These are phyloP conservation scores for Drosophila lacicola DNA, from an alignment of 2,888 invertebrate species.

Conservation along the genomic window DNA sequence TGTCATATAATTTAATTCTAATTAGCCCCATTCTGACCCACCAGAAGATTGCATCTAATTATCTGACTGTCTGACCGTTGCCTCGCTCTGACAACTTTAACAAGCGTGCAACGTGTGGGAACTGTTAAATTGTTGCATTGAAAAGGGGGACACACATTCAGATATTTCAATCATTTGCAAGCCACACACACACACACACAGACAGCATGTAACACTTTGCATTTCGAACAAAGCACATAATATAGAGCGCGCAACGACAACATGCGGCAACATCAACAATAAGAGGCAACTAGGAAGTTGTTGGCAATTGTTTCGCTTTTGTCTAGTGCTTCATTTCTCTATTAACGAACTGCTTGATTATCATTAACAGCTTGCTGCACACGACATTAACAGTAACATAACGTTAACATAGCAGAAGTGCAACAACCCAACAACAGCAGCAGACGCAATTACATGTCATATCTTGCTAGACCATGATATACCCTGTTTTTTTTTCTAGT, in stretches of 20 bases:
- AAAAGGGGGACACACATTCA: slow-evolving; percentile 54
- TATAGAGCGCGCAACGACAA: slow-evolving; percentile 67
- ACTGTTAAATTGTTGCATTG: slow-evolving; percentile 69
- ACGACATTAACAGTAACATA: slow-evolving; percentile 31
- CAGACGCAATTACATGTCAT: background rate
- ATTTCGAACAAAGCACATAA: slow-evolving; percentile 55
- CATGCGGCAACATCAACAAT: slow-evolving; percentile 43
- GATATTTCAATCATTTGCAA: slow-evolving; percentile 72
- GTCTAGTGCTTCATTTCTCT: slow-evolving; percentile 45
- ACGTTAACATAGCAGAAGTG: slow-evolving; percentile 52
- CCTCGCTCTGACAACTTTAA: slow-evolving; percentile 30
- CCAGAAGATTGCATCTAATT: slow-evolving; percentile 8
- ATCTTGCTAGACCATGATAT: background rate
- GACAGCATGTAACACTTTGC: slow-evolving; percentile 34
- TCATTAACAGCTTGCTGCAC: slow-evolving; percentile 32
- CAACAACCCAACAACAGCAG: slow-evolving; percentile 56
- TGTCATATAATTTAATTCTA: slow-evolving; percentile 44
- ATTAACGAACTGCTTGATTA: slow-evolving; percentile 41
- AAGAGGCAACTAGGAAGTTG: slow-evolving; percentile 47
- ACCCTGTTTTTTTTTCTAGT: slow-evolving; percentile 18
- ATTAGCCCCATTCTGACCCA: slow-evolving; percentile 45
- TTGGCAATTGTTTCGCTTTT: slow-evolving; percentile 50
- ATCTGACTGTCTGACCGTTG: slow-evolving; percentile 9
- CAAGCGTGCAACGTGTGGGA: slow-evolving; percentile 66
- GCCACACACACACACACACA: slow-evolving; percentile 32